A percentile compares a stretch with the other conserved stretches of the same genome.
Conservation (phyloP, 2,888 invertebrate genomes). For the Pollenia amentaria region DNA sequence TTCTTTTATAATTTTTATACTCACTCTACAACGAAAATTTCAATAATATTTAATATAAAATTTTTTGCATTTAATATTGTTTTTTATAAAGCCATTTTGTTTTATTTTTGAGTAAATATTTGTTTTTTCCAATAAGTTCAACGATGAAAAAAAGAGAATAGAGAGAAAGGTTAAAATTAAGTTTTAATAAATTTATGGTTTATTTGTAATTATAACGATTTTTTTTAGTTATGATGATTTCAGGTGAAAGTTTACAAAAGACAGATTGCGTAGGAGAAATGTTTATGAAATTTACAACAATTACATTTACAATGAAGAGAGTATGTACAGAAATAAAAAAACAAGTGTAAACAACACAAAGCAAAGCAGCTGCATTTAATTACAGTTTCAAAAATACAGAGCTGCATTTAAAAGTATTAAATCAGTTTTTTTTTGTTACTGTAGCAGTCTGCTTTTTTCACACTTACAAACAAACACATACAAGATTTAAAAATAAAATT, state of each 20-base stretch:
- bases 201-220: constrained; percentile 31
- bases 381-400: constrained; percentile 35
- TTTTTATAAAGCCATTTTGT: constrained; percentile 48
- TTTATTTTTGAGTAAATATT: constrained; percentile 50
- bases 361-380: constrained; percentile 57
- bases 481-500: neutral
- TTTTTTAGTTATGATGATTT: constrained; percentile 26
- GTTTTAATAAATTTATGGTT: constrained; percentile 39
- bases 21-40: constrained; percentile 79
- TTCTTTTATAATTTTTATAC: constrained; percentile 76
- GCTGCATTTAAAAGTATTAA: constrained; percentile 8
- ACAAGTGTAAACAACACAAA: constrained; percentile 53
- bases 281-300: constrained; percentile 54
- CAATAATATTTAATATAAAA: constrained; percentile 50
- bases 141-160: constrained; percentile 53
- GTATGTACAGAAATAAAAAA: constrained; percentile 16
- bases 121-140: constrained; percentile 36
- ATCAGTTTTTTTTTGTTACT: constrained; percentile 7
- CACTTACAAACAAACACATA: constrained; percentile 18
- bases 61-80: constrained; percentile 34
- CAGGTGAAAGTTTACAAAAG: constrained; percentile 15
- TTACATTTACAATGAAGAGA: constrained; percentile 38
- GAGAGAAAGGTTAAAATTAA: constrained; percentile 56
- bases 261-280: neutral
- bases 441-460: constrained; percentile 14